phyloP scores from a whole-genome alignment of 2,888 invertebrate species.

The Ophion obscuratus region DNA sequence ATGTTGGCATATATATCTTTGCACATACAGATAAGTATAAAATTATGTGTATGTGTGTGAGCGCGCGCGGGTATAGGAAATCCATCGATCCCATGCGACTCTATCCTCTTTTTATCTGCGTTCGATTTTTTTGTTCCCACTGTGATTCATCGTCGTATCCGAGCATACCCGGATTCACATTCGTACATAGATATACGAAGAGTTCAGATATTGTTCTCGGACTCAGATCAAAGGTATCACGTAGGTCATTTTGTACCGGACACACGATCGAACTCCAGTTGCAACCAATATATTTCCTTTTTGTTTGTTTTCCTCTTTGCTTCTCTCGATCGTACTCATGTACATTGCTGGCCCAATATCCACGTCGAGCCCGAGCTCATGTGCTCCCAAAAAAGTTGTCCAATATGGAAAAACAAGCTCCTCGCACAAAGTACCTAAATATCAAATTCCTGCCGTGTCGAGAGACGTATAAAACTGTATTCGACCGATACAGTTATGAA shows the following conservation, averaged over 20 bases:
- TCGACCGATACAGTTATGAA: no score
- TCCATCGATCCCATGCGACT: conserved; percentile 18
- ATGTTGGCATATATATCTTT: background rate
- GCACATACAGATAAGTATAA: background rate
- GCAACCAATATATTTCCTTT: conserved; percentile 59
- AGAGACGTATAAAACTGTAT: no score
- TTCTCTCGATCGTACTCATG: background rate
- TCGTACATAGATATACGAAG: background rate
- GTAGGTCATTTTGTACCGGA: conserved; percentile 57
- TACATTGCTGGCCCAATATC: conserved; percentile 11
- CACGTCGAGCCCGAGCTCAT: conserved; percentile 14
- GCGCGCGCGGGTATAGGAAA: background rate
- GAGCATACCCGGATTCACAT: conserved; percentile 16
- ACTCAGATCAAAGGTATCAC: conserved; percentile 61
- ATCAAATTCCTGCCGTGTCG: no score
- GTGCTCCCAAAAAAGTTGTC: background rate
- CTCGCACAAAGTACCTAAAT: no score
- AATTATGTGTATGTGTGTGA: background rate
- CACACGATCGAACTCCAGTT: conserved; percentile 54
- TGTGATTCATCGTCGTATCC: conserved; percentile 53
- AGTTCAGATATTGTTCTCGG: conserved; percentile 39
- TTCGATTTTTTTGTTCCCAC: conserved; percentile 14
- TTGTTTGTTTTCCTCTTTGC: conserved; percentile 41
- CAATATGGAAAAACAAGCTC: no score
- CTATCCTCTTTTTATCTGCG: conserved; percentile 32